These are phyloP conservation scores for Sphenodon punctatus DNA, from an alignment of 2,797 vertebrate species.

Conservation along the genomic window DNA sequence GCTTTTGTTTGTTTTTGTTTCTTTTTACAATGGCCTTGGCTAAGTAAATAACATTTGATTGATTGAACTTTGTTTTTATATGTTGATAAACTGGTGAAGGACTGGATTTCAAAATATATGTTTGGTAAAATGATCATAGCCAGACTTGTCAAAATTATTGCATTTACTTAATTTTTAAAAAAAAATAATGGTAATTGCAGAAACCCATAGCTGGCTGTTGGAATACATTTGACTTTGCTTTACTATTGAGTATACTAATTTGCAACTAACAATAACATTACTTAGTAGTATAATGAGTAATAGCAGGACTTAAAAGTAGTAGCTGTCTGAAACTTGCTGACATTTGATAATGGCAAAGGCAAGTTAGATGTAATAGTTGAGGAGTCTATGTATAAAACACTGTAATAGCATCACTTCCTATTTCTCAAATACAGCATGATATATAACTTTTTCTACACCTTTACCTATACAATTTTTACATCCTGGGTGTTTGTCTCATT, in stretches of 20 bases:
- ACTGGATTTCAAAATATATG: fast-evolving
- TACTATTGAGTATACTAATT: conserved; percentile 9
- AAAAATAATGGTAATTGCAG: background rate
- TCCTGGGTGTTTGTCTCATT: background rate
- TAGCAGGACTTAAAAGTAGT: background rate
- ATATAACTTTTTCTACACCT: background rate
- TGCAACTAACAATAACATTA: conserved; percentile 3
- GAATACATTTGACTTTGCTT: background rate
- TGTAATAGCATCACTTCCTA: background rate
- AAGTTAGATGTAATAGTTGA: background rate
- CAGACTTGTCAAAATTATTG: background rate
- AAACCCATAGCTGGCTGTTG: background rate
- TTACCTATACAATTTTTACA: background rate
- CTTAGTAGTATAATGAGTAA: background rate
- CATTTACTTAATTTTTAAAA: background rate
- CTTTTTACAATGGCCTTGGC: no score
- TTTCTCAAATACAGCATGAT: background rate
- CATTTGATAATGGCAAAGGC: background rate
- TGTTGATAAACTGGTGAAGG: no score
- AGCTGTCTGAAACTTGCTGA: background rate
- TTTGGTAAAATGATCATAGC: background rate
- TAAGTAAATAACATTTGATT: no score
- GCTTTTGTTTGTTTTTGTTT: no score
- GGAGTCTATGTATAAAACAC: background rate
- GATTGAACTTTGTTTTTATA: no score